Evolutionary conservation across 2,113 vertebrate species (phyloP).

Genomic region (Triplophysa siluroides): DNA sequence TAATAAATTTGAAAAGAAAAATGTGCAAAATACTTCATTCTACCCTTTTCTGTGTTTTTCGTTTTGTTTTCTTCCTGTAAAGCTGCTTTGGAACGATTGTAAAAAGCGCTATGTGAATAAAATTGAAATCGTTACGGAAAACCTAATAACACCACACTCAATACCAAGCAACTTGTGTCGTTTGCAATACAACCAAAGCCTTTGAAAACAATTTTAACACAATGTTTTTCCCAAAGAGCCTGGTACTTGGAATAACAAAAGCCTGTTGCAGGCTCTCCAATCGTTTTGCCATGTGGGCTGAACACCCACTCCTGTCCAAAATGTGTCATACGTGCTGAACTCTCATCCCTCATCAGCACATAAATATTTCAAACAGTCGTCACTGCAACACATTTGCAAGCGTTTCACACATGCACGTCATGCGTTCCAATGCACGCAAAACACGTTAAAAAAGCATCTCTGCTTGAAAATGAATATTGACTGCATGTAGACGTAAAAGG

Average conservation of each 20-base stretch:
- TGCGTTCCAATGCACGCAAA: background rate
- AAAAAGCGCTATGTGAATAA: too few species aligned
- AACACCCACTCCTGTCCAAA: slow-evolving; percentile 49
- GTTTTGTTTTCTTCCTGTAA: too few species aligned
- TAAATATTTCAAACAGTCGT: slow-evolving; percentile 19
- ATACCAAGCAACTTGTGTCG: slow-evolving; percentile 16
- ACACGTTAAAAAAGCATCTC: background rate
- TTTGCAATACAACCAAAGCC: slow-evolving; percentile 17
- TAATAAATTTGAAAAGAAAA: too few species aligned
- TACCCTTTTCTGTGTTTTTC: too few species aligned
- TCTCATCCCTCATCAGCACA: slow-evolving; percentile 37
- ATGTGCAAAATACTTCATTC: too few species aligned
- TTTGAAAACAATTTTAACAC: slow-evolving; percentile 30
- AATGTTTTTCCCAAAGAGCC: slow-evolving; percentile 40
- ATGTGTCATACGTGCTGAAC: slow-evolving; percentile 48
- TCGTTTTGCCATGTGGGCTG: slow-evolving; percentile 42
- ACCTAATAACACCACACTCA: background rate
- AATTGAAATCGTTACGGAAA: too few species aligned
- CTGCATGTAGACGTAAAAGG: too few species aligned
- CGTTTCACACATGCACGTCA: background rate
- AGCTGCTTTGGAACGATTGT: too few species aligned
- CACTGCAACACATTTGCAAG: slow-evolving; percentile 25
- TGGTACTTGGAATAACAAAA: slow-evolving; percentile 47
- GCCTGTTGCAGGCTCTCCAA: slow-evolving; percentile 39
- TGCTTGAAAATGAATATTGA: background rate